A percentile compares a stretch with the other conserved stretches of the same genome.
Evolutionary conservation across 2,113 vertebrate species (phyloP).

Genomic region (Bubo scandiacus): DNA sequence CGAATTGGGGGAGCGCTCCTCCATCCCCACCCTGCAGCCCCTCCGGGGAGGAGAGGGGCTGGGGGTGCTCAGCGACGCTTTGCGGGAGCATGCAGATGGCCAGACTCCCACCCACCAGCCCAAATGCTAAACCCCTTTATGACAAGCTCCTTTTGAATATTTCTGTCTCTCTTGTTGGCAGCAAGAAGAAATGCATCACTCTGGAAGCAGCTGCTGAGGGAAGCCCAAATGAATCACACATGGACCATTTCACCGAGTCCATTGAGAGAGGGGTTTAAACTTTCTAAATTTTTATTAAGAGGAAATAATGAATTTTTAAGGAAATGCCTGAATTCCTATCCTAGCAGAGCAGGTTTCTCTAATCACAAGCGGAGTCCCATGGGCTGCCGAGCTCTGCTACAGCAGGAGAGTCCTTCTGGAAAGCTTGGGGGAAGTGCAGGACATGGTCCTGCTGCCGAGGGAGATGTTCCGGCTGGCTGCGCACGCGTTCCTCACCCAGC

Average conservation of each 20-base stretch:
- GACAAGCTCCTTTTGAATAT: background rate
- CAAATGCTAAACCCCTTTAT: background rate
- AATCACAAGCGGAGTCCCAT: too few species aligned
- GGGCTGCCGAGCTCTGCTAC: background rate
- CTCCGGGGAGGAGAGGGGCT: background rate
- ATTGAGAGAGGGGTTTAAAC: background rate
- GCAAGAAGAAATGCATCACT: background rate
- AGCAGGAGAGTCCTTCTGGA: background rate
- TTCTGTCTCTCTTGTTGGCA: background rate
- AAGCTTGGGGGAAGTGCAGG: background rate
- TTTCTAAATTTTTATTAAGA: background rate
- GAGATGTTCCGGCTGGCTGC: background rate
- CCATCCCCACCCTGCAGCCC: background rate
- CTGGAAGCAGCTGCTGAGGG: background rate
- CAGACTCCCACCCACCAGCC: background rate
- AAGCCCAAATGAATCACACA: background rate
- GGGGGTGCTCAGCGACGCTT: background rate
- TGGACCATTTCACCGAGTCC: too few species aligned
- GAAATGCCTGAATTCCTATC: background rate
- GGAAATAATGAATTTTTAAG: background rate
- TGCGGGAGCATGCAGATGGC: background rate
- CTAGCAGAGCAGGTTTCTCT: background rate
- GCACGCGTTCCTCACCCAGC: accelerated
- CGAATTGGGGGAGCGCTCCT: background rate
- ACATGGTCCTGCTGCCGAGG: background rate